Evolutionary conservation across 2,797 vertebrate species (phyloP), one percentile per base, ranked within the genome.

Genomic region (Pseudochirops cupreus): DNA sequence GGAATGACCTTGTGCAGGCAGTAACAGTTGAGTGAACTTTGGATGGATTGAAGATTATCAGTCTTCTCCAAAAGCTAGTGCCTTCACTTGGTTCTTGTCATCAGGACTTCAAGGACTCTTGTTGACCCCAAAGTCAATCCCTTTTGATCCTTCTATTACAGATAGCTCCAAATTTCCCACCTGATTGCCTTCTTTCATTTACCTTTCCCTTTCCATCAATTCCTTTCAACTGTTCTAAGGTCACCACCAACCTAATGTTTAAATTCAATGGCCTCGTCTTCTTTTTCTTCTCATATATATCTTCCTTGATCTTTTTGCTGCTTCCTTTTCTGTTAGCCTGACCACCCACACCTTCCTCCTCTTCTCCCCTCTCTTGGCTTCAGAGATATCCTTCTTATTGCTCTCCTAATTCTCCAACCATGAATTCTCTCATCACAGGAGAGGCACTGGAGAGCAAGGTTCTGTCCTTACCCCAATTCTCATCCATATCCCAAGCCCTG

Each of bases 241-340:
- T 74, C 13, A 39, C n/a, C 62, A 74, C 6, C 18, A 16, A 74
- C 16, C 16, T 74, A 74, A 74, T 82, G 46, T 46, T 82, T 12
- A 46, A 46, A 82, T 3, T 21, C 18, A n/a, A 13, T 67, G 13
- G 33, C 4, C 4, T 14, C 4, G 4, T 33, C 31, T 62, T 62
- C 5, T 67, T 67, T 16, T 33, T n/a, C 5, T 67, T 0, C 0
- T 4, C 0, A 5, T 26, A 24, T 10, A 5, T 26, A 24, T 10
- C 18, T 82, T 82, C 2, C 67, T 82, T 82, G n/a, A 39, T 46
- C 39, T 82, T 82, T 46, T 2, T 82, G 16, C n/a, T 9, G 18
- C 7, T 46, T 46, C 21, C 39, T 2, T 9, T 7, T 11, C 39
- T 82, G 18, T 46, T 46, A 39, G 67, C n/a, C 33, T 74, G n/a